Conservation (phyloP, 2,797 vertebrate genomes). For the Cyprinodon diabolis region DNA sequence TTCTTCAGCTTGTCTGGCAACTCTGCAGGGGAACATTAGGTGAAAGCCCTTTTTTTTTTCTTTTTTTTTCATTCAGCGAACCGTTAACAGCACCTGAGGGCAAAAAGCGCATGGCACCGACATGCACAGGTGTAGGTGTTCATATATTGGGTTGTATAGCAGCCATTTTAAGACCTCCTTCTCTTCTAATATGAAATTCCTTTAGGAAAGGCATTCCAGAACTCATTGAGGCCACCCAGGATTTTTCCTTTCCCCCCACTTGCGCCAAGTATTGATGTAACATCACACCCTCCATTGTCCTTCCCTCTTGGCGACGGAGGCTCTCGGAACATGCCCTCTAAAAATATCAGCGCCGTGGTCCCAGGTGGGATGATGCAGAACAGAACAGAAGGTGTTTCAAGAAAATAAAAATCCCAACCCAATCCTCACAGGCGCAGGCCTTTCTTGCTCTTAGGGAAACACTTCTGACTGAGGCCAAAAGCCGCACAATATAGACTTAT, state of each 20-base stretch:
- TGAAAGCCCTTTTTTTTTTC: constrained; percentile 32
- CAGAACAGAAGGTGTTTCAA: constrained; percentile 84
- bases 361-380: constrained; percentile 79
- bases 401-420: constrained; percentile 83
- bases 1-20: constrained; percentile 64
- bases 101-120: constrained; percentile 44
- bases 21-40: constrained; percentile 59
- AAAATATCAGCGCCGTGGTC: constrained; percentile 81
- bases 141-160: constrained; percentile 32
- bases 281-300: constrained; percentile 85
- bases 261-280: constrained; percentile 82
- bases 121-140: constrained; percentile 44
- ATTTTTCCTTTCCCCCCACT: constrained; percentile 74
- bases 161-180: constrained; percentile 70
- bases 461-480: constrained; percentile 79
- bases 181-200: constrained; percentile 76
- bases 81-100: constrained; percentile 62
- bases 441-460: constrained; percentile 72
- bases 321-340: constrained; percentile 84
- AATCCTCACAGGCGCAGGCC: constrained; percentile 81
- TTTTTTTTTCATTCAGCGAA: constrained; percentile 35
- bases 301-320: constrained; percentile 82
- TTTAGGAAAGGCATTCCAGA: constrained; percentile 74
- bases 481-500: constrained; percentile 76
- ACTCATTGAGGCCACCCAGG: constrained; percentile 82